These are phyloP conservation scores for Phycodurus eques DNA, from an alignment of 2,113 vertebrate genomes.

Conservation along the genomic window DNA sequence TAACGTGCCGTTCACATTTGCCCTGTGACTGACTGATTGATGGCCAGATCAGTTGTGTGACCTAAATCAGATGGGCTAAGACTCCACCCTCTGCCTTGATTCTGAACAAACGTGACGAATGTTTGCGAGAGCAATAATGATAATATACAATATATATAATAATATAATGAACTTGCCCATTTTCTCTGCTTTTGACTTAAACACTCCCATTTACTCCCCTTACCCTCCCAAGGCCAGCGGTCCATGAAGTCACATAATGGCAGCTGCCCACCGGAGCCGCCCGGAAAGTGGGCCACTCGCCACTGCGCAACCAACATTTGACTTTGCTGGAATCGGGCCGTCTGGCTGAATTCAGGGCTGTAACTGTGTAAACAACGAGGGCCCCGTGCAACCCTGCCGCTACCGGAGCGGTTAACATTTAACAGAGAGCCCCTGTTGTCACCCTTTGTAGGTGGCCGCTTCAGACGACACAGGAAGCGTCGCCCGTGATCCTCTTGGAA, in stretches of 20 bases:
- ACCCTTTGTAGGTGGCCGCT: neutral
- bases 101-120: no score
- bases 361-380: conserved; percentile 32
- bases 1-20: no score
- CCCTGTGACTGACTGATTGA: no score
- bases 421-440: conserved; percentile 28
- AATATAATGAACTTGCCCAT: no score
- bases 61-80: no score
- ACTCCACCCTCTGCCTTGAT: no score
- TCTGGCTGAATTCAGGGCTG: conserved; percentile 14
- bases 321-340: neutral
- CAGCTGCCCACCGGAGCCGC: neutral
- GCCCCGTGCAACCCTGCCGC: conserved; percentile 3
- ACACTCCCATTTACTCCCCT: neutral
- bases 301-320: neutral
- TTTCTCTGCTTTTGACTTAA: neutral
- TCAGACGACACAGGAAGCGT: neutral
- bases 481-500: neutral
- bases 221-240: neutral
- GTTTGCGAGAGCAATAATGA: no score
- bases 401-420: conserved; percentile 44
- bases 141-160: no score
- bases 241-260: neutral
- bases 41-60: no score
- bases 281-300: conserved; percentile 1